phyloP scores from a whole-genome alignment of 2,888 invertebrate genomes.

The Steinernema hermaphroditum region DNA sequence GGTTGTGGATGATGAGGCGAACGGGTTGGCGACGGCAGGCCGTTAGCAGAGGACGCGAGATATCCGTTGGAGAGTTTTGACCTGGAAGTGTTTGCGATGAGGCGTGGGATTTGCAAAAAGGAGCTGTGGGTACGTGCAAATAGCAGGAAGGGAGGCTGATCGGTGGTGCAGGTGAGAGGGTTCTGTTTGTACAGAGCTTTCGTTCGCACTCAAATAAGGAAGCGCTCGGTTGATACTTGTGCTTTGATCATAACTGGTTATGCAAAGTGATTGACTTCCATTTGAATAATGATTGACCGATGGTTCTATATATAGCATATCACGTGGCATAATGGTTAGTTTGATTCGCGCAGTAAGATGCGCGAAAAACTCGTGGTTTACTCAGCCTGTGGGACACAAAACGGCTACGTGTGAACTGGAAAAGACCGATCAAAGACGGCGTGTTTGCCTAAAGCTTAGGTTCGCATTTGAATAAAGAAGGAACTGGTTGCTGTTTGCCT shows the following conservation, averaged over 20 bases:
- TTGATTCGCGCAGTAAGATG: no score
- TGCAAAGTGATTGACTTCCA: no score
- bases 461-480: not conserved
- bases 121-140: not conserved
- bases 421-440: not conserved
- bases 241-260: not conserved
- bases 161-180: not conserved
- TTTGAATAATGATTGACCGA: no score
- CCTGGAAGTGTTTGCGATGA: not conserved
- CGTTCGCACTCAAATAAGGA: not conserved
- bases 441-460: not conserved
- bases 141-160: not conserved
- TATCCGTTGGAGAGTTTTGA: constrained; percentile 30
- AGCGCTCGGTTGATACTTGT: not conserved
- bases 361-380: no score
- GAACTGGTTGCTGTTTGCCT: constrained; percentile 6
- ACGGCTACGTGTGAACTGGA: no score
- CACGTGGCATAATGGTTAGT: no score
- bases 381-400: no score
- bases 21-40: constrained; percentile 36
- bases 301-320: no score
- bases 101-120: no score
- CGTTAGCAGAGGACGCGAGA: constrained; percentile 38
- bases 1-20: constrained; percentile 17
- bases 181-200: not conserved